Evolutionary conservation across 2,113 vertebrate species (phyloP).

Genomic region (Phylloscopus whistleri): DNA sequence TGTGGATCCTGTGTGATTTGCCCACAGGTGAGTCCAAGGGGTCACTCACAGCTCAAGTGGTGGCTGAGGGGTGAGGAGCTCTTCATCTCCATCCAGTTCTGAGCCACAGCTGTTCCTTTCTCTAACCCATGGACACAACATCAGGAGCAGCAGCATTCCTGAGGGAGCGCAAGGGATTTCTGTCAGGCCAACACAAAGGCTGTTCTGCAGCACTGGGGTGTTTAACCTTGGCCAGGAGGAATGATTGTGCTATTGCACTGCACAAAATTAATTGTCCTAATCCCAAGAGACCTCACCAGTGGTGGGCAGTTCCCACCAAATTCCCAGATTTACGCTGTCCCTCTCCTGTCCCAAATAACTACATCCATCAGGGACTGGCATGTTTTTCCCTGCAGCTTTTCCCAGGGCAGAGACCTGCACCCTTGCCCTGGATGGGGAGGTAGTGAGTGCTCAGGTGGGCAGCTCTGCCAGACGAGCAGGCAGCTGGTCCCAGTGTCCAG

Average conservation of each 20-base stretch:
- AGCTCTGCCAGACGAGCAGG: neutral
- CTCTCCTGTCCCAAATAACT: neutral
- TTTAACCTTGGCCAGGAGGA: conserved; percentile 34
- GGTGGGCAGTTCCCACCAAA: neutral
- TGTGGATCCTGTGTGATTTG: neutral
- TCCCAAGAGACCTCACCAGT: neutral
- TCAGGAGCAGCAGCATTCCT: neutral
- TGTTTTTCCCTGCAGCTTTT: neutral
- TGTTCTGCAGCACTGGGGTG: neutral
- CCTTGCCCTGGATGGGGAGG: too few species aligned
- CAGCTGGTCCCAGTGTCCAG: rapidly evolving
- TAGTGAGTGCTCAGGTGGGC: neutral
- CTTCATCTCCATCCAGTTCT: neutral
- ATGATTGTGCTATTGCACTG: neutral
- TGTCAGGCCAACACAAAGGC: neutral
- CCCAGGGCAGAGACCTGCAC: neutral
- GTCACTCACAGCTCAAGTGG: neutral
- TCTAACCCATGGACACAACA: neutral
- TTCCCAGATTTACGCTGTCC: neutral
- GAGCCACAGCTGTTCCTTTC: neutral
- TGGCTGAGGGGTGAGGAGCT: neutral
- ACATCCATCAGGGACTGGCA: too few species aligned
- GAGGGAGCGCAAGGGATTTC: neutral
- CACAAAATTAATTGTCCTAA: neutral
- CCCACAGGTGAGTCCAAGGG: rapidly evolving